phyloP scores from a whole-genome alignment of 2,797 vertebrate species.

The Echeneis naucrates region DNA sequence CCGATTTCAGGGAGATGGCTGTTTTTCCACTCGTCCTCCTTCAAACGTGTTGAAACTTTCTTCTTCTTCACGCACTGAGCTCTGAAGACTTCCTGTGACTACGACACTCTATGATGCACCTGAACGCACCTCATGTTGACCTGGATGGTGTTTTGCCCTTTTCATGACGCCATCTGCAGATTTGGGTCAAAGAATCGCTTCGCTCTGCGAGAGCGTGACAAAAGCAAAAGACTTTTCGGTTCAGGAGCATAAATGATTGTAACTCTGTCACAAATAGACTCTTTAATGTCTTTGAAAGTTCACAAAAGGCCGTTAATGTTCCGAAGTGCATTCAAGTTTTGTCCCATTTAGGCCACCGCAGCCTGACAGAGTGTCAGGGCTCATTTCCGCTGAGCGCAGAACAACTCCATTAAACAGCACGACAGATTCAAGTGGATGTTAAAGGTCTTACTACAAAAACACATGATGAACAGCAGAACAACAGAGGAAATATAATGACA shows the following conservation, averaged over 20 bases:
- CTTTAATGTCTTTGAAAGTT: not conserved
- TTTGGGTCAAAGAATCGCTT: no score
- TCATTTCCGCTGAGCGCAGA: not conserved
- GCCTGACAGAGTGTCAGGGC: not conserved
- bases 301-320: not conserved
- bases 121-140: no score
- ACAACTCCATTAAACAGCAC: not conserved
- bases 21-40: no score
- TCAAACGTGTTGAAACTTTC: no score
- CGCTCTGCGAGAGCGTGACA: not conserved
- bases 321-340: no score
- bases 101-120: no score
- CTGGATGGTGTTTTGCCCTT: no score
- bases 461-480: no score
- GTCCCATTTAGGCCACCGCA: not conserved
- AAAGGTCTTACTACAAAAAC: not conserved
- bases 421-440: not conserved
- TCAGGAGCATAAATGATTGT: not conserved
- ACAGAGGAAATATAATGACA: not conserved
- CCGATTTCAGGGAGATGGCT: no score
- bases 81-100: no score
- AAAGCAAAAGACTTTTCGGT: not conserved
- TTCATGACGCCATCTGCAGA: no score
- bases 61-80: no score
- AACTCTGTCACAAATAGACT: not conserved